A percentile compares a stretch with the other conserved stretches of the same genome.
These are phyloP conservation scores for Gymnothorax reevesii DNA, from an alignment of 2,797 vertebrate genomes.

Conservation along the genomic window DNA sequence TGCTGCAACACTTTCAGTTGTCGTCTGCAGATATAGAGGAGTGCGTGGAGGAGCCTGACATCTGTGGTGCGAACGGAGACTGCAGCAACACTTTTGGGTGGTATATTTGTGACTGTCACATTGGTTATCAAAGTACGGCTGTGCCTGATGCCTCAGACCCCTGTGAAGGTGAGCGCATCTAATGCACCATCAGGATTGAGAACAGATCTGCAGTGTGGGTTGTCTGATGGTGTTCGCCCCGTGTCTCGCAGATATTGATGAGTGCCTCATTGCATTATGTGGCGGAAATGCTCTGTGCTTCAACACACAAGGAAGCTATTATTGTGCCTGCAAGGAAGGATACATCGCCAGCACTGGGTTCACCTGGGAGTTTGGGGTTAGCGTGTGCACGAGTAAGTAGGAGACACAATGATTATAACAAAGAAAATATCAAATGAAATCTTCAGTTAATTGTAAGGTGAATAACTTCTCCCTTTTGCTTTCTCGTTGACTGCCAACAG, in stretches of 20 bases:
- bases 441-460: background rate
- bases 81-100: constrained; percentile 23
- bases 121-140: background rate
- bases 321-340: constrained; percentile 61
- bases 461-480: background rate
- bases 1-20: constrained; percentile 1
- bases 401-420: background rate
- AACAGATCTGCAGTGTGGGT: background rate
- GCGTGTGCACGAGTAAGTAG: constrained; percentile 58
- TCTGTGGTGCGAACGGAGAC: constrained; percentile 27
- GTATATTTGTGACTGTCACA: constrained; percentile 22
- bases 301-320: constrained; percentile 53
- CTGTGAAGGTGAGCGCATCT: background rate
- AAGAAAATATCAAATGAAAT: background rate
- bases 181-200: background rate
- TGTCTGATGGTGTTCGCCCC: background rate
- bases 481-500: background rate
- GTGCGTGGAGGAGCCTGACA: constrained; percentile 5
- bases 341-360: constrained; percentile 60
- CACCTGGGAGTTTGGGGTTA: constrained; percentile 37
- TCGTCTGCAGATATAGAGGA: constrained; percentile 27
- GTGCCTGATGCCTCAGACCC: constrained; percentile 2
- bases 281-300: constrained; percentile 51
- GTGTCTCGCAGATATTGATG: constrained; percentile 59
- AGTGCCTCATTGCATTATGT: constrained; percentile 59